These are phyloP conservation scores for Melanchra persicariae DNA, from an alignment of 2,888 invertebrate genomes.

Conservation along the genomic window DNA sequence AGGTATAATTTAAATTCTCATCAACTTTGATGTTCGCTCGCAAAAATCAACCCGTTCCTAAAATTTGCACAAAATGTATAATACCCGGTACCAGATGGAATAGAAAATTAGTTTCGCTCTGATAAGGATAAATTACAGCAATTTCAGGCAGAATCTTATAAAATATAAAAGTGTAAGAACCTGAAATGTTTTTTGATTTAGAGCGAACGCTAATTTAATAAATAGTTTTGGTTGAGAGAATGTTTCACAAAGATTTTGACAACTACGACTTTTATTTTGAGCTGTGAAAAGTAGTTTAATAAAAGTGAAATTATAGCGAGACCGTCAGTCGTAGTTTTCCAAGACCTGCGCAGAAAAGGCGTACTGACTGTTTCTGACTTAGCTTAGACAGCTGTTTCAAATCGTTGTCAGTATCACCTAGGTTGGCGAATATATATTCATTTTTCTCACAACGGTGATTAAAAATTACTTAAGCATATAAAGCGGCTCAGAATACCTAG, in stretches of 20 bases:
- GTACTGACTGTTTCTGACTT: too few species aligned
- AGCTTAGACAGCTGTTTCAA: too few species aligned
- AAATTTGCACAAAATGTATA: constrained; percentile 72
- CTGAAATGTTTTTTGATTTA: constrained; percentile 51
- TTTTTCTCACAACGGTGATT: not conserved
- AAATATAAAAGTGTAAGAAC: constrained; percentile 51
- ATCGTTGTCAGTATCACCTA: too few species aligned
- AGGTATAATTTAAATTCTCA: constrained; percentile 72
- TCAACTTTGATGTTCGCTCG: constrained; percentile 74
- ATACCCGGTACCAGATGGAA: constrained; percentile 69
- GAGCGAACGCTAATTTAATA: constrained; percentile 42
- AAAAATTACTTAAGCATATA: not conserved
- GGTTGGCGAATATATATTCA: too few species aligned
- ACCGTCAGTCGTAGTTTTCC: not conserved
- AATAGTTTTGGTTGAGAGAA: constrained; percentile 48
- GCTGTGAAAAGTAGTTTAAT: constrained; percentile 6
- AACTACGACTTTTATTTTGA: constrained; percentile 1
- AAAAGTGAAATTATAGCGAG: not conserved
- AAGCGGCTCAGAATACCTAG: not conserved
- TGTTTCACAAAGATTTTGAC: constrained; percentile 26
- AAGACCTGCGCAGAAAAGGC: not conserved
- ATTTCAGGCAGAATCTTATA: constrained; percentile 55
- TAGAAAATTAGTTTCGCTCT: constrained; percentile 70
- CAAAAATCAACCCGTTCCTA: constrained; percentile 74
- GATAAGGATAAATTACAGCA: constrained; percentile 68